Base-by-base conservation (phyloP, 1,140 invertebrate genomes). In the Pseudomyrmex gracilis region DNA sequence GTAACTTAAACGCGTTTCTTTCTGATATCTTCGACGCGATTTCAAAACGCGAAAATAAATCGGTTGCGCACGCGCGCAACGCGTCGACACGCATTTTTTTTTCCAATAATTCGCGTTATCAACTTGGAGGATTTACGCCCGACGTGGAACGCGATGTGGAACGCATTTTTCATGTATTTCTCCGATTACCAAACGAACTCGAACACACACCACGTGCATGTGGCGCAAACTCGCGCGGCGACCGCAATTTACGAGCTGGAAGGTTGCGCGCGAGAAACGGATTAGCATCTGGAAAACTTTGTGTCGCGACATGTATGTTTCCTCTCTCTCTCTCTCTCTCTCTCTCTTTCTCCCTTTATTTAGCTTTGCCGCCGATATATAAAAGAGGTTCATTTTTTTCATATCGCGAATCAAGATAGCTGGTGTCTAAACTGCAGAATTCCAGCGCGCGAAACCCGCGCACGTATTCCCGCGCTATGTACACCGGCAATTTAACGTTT, bases 351-450 rank as follows among this genome's bases (percentile, higher is more conserved):
- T 63, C 34, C 55, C 71, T 71, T 80, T 58, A 71, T 80, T 80
- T 70, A 80, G 76, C 68, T 55, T 74, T 47, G 47, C 78, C 78
- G 70, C 64, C 71, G 58, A 82, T 82, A 49, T 70, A 82, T 82
- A 82, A 85, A 78, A 82, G 51, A 68, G 61, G 47, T 68, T 53
- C 66, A 49, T 83, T 86, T 86, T 80, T 80, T 71, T 49, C 76
- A 71, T 80, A 80, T 70, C 85, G 68, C 70, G 71, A 85, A 87
- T 87, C 86, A 87, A 87, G 86, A 87, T 84, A 87, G 68, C 60
- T 51, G 66, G 43, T 84, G 73, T 87, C 85, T 87, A 82, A 87
- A 87, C 68, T 73, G 85, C 82, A 47, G 45, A 58, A 82, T 53
- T 87, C 63, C 82, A 73, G 55, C 78, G 53, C 34, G 68, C 64